Base-by-base conservation (phyloP, 2,797 vertebrate species). In the Hoplostethus mediterraneus region DNA sequence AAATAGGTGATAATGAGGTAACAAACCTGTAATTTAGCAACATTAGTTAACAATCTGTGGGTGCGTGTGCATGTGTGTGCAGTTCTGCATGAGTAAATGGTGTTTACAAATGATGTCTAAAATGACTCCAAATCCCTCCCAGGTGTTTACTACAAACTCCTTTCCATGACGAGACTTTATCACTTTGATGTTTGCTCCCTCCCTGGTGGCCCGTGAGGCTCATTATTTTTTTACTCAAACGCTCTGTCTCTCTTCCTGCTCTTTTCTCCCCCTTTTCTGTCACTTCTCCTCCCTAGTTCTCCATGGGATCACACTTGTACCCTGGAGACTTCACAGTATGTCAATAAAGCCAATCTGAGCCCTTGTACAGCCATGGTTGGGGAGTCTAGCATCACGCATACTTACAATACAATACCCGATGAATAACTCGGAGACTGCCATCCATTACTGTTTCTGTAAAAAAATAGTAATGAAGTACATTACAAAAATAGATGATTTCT, bases 11-110 rank as follows among this genome's bases (percentile, higher is more conserved):
- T 3, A 47, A 66, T 45, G 45, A 62, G 47, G 44, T 67, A 48
- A 71, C 31, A 56, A 61, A 44, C 65, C 6, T 56, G 11, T 75
- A 33, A 69, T 73, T 61, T 59, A 65, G 7, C 11, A 17, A 49
- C 55, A 53, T 38, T 9, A 54, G 59, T 53, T 47, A 47, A 13
- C 44, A 16, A 47, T 47, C 44, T 14, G 44, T 16, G 12, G 33
- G 7, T 13, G 12, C 30, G 0, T 36, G 38, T 66, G 48, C 54
- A 4, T 21, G 49, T 7, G 49, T 36, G n/a, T 47, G 17, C 48
- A 16, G 25, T 11, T 1, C 12, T 4, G n/a, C 25, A 6, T 11
- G 40, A 14, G 12, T 52, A 44, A 25, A 40, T 30, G 52, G 11
- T 36, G 69, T 55, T 67, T 17, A 47, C 28, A 17, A 2, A 4